Percentiles rank a stretch among this genome's conserved stretches.
phyloP scores from a whole-genome alignment of 2,113 vertebrate species.

The Heloderma charlesbogerti region DNA sequence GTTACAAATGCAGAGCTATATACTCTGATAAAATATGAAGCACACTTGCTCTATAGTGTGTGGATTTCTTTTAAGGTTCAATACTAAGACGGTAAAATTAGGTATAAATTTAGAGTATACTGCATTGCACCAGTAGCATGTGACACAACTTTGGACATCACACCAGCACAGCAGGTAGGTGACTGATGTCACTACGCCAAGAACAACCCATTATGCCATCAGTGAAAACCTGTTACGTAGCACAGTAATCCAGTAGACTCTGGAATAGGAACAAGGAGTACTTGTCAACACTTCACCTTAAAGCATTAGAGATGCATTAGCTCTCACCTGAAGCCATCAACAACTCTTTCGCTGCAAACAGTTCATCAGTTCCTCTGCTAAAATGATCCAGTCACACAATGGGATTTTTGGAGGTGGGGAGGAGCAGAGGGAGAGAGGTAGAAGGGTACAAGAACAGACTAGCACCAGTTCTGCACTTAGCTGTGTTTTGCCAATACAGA shows the following conservation, averaged over 20 bases:
- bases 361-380: neutral
- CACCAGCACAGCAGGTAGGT: neutral
- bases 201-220: neutral
- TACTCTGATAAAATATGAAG: neutral
- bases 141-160: neutral
- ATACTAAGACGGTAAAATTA: neutral
- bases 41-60: neutral
- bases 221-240: constrained; percentile 1
- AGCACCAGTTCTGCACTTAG: too few relatives aligned
- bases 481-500: neutral
- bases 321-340: neutral
- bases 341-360: neutral
- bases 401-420: neutral
- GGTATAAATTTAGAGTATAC: neutral
- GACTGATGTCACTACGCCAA: neutral
- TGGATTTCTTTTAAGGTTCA: neutral
- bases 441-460: neutral
- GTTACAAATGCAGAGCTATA: neutral
- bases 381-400: neutral
- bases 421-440: too few relatives aligned
- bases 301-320: neutral
- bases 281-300: neutral
- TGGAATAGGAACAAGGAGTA: neutral
- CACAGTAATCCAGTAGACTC: neutral
- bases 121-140: neutral